Base-by-base conservation (phyloP, 92 coral and sea anemone genomes). In the Parazoanthus swiftii region DNA sequence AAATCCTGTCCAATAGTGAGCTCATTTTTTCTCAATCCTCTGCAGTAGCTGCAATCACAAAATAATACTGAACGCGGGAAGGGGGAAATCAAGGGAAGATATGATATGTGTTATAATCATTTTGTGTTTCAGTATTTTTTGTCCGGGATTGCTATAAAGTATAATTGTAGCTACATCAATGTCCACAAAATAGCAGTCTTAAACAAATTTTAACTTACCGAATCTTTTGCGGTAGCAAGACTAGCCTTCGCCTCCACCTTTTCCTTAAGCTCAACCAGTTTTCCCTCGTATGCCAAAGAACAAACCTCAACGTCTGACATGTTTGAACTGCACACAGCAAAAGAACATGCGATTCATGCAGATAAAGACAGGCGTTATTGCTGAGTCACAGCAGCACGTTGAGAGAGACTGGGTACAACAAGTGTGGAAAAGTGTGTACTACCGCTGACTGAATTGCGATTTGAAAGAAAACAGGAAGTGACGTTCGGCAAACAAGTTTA, bases 281-380 rank as follows among this genome's bases (percentile, higher is more conserved):
- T 97, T 66, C 99, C 99, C 89, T 97, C 98, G 79, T 93, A 96
- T 29, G 99, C 98, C 36, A 97, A 89, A 4, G 94, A 85, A 81
- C 97, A 95, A 84, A 95, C 89, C 44, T 95, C 98, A n/a, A 95
- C 89, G 44, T 96, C 90, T 15, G 99, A 97, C 94, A 97, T 95
- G 51, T 65, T 92, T 46, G 39, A 76, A 26, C 80, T 39, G 20
- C 77, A 0, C 46, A 39, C 16, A 76, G 25, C 25, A 26, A 20
- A 6, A 42, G 48, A 38, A 2, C 80, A 42, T 38, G n/a, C 48
- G 59, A 11, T 37, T 23, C 42, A 39, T 81, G 86, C 86, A 67
- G 44, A 16, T 50, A 71, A 50, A 70, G 75, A 38, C 87, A 84
- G 87, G 87, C 87, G 87, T 20, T 84, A n/a, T 26, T 50, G 58